phyloP scores from a whole-genome alignment of 53 echinoderm and acorn worm species.

The Holothuria leucospilota region DNA sequence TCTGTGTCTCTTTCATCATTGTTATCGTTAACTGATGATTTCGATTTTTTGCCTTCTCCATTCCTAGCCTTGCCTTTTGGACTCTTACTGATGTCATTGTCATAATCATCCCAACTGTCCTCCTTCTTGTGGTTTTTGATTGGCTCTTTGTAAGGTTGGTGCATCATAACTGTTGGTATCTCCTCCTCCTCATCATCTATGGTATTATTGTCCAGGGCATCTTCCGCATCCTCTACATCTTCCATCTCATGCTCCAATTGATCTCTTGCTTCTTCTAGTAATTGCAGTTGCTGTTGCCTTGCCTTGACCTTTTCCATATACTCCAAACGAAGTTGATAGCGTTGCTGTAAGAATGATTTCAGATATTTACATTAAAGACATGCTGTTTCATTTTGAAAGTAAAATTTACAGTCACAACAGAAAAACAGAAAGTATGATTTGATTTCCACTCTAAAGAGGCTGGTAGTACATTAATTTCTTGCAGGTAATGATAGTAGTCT shows the following conservation, averaged over 20 bases:
- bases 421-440: too few relatives aligned
- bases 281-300: conserved; percentile 37
- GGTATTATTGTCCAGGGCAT: not conserved
- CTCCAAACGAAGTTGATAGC: conserved; percentile 60
- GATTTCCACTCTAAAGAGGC: too few relatives aligned
- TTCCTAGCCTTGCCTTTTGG: conserved; percentile 24
- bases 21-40: not conserved
- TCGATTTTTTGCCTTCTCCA: conserved; percentile 10
- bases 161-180: conserved; percentile 25
- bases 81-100: not conserved
- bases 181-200: conserved; percentile 12
- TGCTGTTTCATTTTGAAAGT: too few relatives aligned
- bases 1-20: not conserved
- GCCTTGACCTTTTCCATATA: conserved; percentile 51
- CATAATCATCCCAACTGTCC: not conserved
- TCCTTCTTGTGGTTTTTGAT: not conserved
- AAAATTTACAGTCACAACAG: too few relatives aligned
- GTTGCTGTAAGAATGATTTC: conserved; percentile 35
- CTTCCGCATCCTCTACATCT: conserved; percentile 22
- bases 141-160: not conserved
- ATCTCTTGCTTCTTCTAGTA: conserved; percentile 41
- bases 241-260: conserved; percentile 42
- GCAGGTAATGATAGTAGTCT: too few relatives aligned
- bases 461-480: too few relatives aligned
- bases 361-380: too few relatives aligned